Base-by-base conservation (phyloP, 2,888 invertebrate genomes). In the Glyphotaelius pellucidus region DNA sequence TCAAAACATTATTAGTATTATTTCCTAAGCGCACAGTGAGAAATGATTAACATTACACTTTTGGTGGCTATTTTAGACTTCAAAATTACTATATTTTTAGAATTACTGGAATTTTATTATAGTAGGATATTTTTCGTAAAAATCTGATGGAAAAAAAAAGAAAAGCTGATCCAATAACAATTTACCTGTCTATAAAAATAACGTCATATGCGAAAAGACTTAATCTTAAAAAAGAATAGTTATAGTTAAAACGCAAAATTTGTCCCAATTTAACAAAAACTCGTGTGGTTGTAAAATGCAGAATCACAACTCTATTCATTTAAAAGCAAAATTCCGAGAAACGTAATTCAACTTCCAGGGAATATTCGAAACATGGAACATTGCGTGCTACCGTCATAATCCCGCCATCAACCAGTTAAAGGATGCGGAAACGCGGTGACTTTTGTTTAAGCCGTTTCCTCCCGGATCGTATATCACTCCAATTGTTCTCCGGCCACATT, bases 391-490 rank as follows among this genome's bases (percentile, higher is more conserved):
- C 67, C 67, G n/a, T n/a, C 67, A 67, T 67, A 67, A 67, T 67
- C 67, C 67, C 25, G n/a, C 67, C 67, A 67, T 25, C 67, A 67
- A 32, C 30, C 81, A 81, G 81, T 32, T 31, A 81, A 31, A 81
- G 81, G 81, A 81, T 81, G 81, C 85, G 85, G 85, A 85, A 38
- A 38, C 35, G 85, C 85, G 85, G 85, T 85, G 85, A 85, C 85
- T 85, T 85, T 85, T 85, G 87, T 87, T 83, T 52, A 87, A 87
- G 30, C 87, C 67, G 32, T 67, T 87, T 87, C 87, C 31, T 67
- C 31, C 32, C 9, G 52, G 67, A 52, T 87, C 87, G 19, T 87
- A 87, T 87, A 67, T 87, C 87, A 52, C 32, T 87, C 30, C 87
- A 87, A 87, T 87, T 52, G 87, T 87, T n/a, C 87, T 52, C 52